phyloP scores from a whole-genome alignment of 1,140 invertebrate species.

The Bombus impatiens region DNA sequence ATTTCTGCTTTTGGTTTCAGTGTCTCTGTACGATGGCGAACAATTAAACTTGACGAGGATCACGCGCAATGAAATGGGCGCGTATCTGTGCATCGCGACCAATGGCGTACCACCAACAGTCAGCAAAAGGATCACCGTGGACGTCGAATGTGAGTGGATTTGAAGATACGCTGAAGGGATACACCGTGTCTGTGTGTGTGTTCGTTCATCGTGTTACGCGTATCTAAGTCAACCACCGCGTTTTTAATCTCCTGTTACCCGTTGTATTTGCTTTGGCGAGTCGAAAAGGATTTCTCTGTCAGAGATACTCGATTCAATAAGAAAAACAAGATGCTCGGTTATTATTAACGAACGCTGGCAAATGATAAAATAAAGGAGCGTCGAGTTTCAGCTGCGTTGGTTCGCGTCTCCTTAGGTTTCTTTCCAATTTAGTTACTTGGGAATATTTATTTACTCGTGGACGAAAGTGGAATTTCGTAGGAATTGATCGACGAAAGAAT shows the following conservation, averaged over 20 bases:
- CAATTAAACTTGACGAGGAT: slow-evolving; percentile 92
- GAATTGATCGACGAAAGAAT: no score
- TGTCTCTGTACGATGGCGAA: slow-evolving; percentile 90
- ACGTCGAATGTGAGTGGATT: slow-evolving; percentile 92
- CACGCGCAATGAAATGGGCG: slow-evolving; percentile 93
- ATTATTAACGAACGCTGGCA: background rate
- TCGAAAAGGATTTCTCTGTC: background rate
- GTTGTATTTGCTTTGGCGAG: background rate
- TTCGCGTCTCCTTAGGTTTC: no score
- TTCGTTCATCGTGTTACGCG: background rate
- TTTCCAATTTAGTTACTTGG: no score
- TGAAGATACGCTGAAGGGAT: slow-evolving; percentile 3
- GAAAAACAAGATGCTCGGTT: background rate
- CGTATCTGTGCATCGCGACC: slow-evolving; percentile 91
- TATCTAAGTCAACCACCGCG: background rate
- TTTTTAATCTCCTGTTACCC: background rate
- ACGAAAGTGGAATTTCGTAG: background rate
- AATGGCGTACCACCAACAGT: slow-evolving; percentile 94
- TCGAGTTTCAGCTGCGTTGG: background rate
- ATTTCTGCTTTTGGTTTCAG: slow-evolving; percentile 82
- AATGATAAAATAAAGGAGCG: background rate
- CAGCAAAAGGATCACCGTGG: slow-evolving; percentile 93
- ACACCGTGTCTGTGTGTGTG: slow-evolving; percentile 3
- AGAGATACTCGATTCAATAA: background rate
- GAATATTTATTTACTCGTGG: background rate